phyloP scores from a whole-genome alignment of 2,113 vertebrate species.

The Jaculus jaculus region DNA sequence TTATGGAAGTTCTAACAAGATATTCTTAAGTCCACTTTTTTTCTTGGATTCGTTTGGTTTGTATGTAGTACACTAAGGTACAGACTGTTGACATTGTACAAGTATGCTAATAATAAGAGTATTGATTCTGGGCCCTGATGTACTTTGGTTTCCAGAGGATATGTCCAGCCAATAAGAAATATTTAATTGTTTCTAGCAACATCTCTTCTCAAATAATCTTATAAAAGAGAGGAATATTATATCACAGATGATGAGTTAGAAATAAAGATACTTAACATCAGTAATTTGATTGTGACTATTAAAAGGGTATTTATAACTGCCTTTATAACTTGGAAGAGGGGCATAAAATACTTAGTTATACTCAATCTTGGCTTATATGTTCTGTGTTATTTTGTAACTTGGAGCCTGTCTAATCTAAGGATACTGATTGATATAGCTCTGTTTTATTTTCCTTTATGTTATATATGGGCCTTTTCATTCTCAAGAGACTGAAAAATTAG shows the following conservation, averaged over 20 bases:
- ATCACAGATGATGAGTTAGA: slow-evolving; percentile 57
- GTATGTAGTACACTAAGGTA: background rate
- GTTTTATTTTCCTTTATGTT: slow-evolving; percentile 55
- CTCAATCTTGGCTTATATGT: slow-evolving; percentile 33
- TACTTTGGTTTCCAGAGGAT: slow-evolving; percentile 17
- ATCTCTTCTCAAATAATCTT: slow-evolving; percentile 8
- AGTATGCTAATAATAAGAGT: background rate
- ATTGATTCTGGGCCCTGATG: background rate
- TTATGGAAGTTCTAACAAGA: background rate
- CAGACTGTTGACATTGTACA: background rate
- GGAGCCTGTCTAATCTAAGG: slow-evolving; percentile 12
- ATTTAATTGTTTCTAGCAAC: background rate
- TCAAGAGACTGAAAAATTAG: slow-evolving; percentile 28
- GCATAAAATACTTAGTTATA: slow-evolving; percentile 46
- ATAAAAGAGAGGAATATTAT: background rate
- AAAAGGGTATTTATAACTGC: background rate
- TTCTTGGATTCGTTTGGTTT: background rate
- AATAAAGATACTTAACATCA: slow-evolving; percentile 52
- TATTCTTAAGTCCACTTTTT: background rate
- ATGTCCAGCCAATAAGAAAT: background rate
- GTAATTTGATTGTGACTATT: slow-evolving; percentile 1
- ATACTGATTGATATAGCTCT: background rate
- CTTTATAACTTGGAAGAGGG: background rate
- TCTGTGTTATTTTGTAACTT: slow-evolving; percentile 44
- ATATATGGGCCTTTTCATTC: slow-evolving; percentile 30